Evolutionary conservation across 2,888 invertebrate species (phyloP).

Genomic region (Cylindroiulus punctatus): DNA sequence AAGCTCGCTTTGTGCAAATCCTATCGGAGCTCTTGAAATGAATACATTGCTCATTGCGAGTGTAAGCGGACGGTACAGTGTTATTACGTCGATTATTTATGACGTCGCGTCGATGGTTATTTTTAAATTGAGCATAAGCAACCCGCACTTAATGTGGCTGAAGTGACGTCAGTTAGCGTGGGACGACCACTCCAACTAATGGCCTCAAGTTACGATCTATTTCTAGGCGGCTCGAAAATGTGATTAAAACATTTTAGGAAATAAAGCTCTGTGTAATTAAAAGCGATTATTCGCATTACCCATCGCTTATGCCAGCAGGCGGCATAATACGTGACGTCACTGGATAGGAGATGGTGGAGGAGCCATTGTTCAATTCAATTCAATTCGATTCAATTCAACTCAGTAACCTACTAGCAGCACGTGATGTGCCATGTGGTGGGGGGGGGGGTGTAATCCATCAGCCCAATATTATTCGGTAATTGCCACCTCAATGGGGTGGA

Average conservation of each 20-base stretch:
- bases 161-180: background rate
- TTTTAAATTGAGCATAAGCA: background rate
- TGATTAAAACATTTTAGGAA: conserved; percentile 7
- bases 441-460: no score
- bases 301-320: no score
- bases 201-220: background rate
- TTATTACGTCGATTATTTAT: background rate
- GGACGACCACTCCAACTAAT: background rate
- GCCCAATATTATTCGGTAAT: no score
- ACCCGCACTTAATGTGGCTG: background rate
- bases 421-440: no score
- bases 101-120: background rate
- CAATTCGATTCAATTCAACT: no score
- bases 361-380: no score
- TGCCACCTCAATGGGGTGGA: no score
- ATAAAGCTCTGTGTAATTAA: background rate
- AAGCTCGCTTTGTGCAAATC: background rate
- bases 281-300: no score
- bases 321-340: no score
- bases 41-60: background rate
- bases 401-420: no score
- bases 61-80: background rate
- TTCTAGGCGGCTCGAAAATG: background rate
- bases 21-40: background rate
- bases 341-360: no score